A percentile compares a stretch with the other conserved stretches of the same genome.
Evolutionary conservation across 2,113 vertebrate species (phyloP).

Genomic region (Antechinus flavipes): DNA sequence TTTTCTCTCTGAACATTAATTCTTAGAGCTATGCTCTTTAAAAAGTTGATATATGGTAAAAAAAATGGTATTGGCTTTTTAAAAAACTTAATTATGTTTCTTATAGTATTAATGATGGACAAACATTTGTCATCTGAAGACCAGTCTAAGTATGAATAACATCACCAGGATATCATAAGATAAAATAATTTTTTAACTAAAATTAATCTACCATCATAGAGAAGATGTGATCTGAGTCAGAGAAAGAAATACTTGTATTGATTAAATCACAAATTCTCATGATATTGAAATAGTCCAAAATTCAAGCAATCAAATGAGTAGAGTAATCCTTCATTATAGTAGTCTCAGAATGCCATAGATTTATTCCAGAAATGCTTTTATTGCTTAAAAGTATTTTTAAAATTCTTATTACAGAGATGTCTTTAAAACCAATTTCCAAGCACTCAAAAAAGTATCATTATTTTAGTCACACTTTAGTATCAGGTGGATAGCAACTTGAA

Average conservation of each 20-base stretch:
- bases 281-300: background rate
- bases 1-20: background rate
- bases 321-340: background rate
- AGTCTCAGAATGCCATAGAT: background rate
- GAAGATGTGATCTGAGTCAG: background rate
- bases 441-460: background rate
- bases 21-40: background rate
- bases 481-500: background rate
- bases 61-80: background rate
- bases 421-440: background rate
- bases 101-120: background rate
- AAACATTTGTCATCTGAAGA: background rate
- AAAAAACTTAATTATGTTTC: background rate
- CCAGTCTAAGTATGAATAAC: background rate
- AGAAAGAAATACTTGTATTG: background rate
- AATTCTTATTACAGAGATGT: background rate
- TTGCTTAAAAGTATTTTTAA: background rate
- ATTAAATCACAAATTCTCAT: background rate
- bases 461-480: background rate
- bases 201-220: background rate
- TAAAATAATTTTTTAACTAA: background rate
- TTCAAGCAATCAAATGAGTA: background rate
- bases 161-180: background rate
- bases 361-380: background rate
- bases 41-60: background rate